Evolutionary conservation across 2,797 vertebrate species (phyloP), one percentile per base, ranked within the genome.

Genomic region (Lagorchestes hirsutus): DNA sequence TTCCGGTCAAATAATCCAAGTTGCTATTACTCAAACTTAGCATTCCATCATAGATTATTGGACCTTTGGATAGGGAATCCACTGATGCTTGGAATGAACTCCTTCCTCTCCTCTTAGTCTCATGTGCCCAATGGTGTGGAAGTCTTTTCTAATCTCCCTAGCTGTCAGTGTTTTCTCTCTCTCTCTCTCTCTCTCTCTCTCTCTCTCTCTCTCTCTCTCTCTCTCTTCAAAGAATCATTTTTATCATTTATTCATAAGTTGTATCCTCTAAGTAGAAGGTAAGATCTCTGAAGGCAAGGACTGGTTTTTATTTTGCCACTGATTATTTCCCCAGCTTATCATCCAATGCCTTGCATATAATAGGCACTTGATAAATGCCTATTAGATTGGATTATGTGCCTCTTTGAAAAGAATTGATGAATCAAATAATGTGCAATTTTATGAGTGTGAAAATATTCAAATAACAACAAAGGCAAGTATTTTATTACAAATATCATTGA

Each of bases 381-480:
- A 67, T 67, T 67, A 31, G 12, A 67, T n/a, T n/a, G 62, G 16
- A 31, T 16, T 67, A 3, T 16, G 34, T n/a, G 31, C 62, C 62
- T 67, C 62, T 67, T 67, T 67, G 34, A 93, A 67, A 58, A 87
- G 14, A 34, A 91, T 31, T 91, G 16, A 94, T 57, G 59, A 46
- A 91, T 91, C 87, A 67, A 92, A 16, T 90, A 54, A 91, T 52
- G 58, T 58, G 8, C 54, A 3, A 62, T 40, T 57, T 92, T 62
- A 28, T 40, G 22, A 91, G 31, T 67, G 92, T 93, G 18, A 96
- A 14, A 92, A 31, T 92, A 95, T 92, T 96, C 31, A 54, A 87
- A 92, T 59, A 92, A 40, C 27, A 91, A 0, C 56, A 87, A 92
- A 91, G 8, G 55, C 13, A 55, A 62, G 54, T 34, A 16, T 82